phyloP scores from a whole-genome alignment of 2,888 invertebrate genomes.

The Tuta absoluta region DNA sequence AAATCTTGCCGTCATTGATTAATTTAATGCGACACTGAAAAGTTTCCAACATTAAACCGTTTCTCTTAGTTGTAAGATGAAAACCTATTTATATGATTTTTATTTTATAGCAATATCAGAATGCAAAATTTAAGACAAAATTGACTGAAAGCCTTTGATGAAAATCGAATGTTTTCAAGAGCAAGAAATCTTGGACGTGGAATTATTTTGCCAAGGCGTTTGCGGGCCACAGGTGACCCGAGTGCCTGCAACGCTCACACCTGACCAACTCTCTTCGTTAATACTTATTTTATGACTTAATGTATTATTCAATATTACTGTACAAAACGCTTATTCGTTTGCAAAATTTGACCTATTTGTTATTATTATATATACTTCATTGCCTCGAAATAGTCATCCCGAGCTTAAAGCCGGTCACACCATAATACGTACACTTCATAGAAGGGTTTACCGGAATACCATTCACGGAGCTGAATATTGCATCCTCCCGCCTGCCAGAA shows the following conservation, averaged over 20 bases:
- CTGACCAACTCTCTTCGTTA: conserved; percentile 56
- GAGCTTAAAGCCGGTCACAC: conserved; percentile 66
- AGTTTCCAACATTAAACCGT: not conserved
- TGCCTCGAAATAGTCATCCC: conserved; percentile 48
- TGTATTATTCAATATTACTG: conserved; percentile 66
- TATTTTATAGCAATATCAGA: not conserved
- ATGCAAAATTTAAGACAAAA: conserved; percentile 14
- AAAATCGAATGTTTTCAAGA: conserved; percentile 2
- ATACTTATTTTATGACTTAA: conserved; percentile 69
- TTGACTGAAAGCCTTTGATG: conserved; percentile 2
- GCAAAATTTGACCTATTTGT: conserved; percentile 74
- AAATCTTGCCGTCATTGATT: not conserved
- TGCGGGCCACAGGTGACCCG: conserved; percentile 37
- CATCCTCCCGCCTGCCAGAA: conserved; percentile 73
- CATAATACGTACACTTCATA: conserved; percentile 73
- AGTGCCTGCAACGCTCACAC: conserved; percentile 54
- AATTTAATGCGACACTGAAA: not conserved
- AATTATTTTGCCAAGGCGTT: conserved; percentile 15
- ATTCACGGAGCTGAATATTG: conserved; percentile 56
- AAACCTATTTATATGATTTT: conserved; percentile 13
- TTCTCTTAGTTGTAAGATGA: not conserved
- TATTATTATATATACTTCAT: conserved; percentile 48
- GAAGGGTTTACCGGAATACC: conserved; percentile 69
- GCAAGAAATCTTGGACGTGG: conserved; percentile 22
- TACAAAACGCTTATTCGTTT: conserved; percentile 76